Percentiles rank a stretch among this genome's conserved stretches.
phyloP scores from a whole-genome alignment of 1,140 invertebrate genomes.

The Phymorhynchus buccinoides region DNA sequence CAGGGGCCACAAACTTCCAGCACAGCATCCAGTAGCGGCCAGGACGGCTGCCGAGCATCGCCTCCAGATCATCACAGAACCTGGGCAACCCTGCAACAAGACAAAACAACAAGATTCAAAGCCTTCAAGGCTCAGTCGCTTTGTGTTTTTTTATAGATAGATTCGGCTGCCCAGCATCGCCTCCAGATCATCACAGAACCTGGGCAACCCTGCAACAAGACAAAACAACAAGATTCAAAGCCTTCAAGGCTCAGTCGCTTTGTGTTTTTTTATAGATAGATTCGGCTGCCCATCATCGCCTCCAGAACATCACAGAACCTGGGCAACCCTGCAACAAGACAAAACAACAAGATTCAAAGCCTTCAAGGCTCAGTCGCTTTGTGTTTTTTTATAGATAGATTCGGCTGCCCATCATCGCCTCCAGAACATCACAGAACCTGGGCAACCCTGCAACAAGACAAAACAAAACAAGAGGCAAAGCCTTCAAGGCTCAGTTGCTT shows the following conservation, averaged over 20 bases:
- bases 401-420: slow-evolving; percentile 83
- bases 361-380: no score
- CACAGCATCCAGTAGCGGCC: slow-evolving; percentile 85
- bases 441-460: slow-evolving; percentile 76
- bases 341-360: no score
- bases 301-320: slow-evolving; percentile 83
- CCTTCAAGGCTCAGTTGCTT: no score
- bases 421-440: slow-evolving; percentile 81
- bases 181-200: slow-evolving; percentile 82
- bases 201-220: slow-evolving; percentile 76
- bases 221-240: no score
- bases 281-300: slow-evolving; percentile 82
- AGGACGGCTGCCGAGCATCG: slow-evolving; percentile 82
- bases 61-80: slow-evolving; percentile 83
- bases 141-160: no score
- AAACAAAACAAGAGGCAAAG: no score
- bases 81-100: slow-evolving; percentile 77
- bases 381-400: no score
- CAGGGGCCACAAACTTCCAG: slow-evolving; percentile 83
- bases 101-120: no score
- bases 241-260: no score
- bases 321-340: slow-evolving; percentile 75
- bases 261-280: no score
- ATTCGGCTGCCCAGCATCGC: slow-evolving; percentile 83
- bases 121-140: no score